Conservation (phyloP, 2,888 invertebrate genomes). For the Eudasyphora cyanicolor region DNA sequence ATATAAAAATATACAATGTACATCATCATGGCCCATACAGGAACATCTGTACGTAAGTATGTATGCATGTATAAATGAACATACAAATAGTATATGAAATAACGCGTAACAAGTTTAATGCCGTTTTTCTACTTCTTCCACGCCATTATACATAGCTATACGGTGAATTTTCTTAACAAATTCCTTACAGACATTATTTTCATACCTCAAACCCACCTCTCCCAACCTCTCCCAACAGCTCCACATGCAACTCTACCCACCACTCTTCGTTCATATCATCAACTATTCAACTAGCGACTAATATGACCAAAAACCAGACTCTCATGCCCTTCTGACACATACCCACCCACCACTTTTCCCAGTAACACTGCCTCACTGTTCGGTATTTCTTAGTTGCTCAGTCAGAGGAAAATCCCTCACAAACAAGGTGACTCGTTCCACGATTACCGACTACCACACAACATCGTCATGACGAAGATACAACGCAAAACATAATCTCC, state of each 20-base stretch:
- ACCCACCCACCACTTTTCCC: background rate
- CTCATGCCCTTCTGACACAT: background rate
- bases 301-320: conserved; percentile 40
- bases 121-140: conserved; percentile 25
- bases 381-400: background rate
- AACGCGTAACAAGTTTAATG: conserved; percentile 55
- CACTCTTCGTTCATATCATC: background rate
- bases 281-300: background rate
- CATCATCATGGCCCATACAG: background rate
- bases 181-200: conserved; percentile 39
- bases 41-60: background rate
- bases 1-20: conserved; percentile 2
- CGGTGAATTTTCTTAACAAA: conserved; percentile 31
- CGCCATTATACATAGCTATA: background rate
- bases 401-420: background rate
- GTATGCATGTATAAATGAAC: background rate
- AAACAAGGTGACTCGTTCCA: background rate
- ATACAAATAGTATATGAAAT: background rate
- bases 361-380: background rate
- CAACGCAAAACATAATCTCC: conserved; percentile 40
- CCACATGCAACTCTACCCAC: background rate
- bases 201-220: conserved; percentile 20
- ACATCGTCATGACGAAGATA: background rate
- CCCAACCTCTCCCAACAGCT: too few species aligned
- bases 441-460: background rate